Evolutionary conservation across 2,888 invertebrate species (phyloP).

Genomic region (Ichneumoninae sp.): DNA sequence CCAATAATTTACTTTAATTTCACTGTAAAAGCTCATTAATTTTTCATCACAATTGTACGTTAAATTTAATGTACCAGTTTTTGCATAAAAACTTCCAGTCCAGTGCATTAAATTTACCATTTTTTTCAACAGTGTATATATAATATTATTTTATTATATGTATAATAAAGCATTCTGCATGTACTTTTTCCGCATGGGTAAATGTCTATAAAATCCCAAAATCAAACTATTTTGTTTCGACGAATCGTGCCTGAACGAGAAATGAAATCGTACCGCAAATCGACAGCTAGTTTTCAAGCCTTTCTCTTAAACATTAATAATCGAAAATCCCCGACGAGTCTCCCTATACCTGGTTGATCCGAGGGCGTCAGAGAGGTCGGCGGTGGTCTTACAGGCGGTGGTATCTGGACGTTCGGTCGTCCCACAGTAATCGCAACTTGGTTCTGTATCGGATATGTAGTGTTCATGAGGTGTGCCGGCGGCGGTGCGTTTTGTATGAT

Average conservation of each 20-base stretch:
- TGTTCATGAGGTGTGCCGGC: constrained; percentile 74
- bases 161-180: too few relatives aligned
- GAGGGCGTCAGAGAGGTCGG: constrained; percentile 72
- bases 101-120: too few relatives aligned
- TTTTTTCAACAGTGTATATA: too few relatives aligned
- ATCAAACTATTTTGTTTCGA: background rate
- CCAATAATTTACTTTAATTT: too few relatives aligned
- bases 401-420: constrained; percentile 79
- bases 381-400: constrained; percentile 78
- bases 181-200: too few relatives aligned
- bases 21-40: too few relatives aligned
- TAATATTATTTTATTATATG: too few relatives aligned
- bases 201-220: background rate
- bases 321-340: background rate
- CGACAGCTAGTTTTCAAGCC: background rate
- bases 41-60: too few relatives aligned
- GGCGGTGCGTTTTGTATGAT: constrained; percentile 76
- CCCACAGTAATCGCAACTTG: constrained; percentile 78
- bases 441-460: constrained; percentile 78
- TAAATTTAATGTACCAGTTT: too few relatives aligned
- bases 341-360: constrained; percentile 77
- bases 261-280: background rate
- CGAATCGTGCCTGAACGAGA: background rate
- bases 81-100: too few relatives aligned
- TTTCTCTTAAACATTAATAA: background rate